Evolutionary conservation across 2,888 invertebrate genomes (phyloP).

Genomic region (Cheilosia vernalis): DNA sequence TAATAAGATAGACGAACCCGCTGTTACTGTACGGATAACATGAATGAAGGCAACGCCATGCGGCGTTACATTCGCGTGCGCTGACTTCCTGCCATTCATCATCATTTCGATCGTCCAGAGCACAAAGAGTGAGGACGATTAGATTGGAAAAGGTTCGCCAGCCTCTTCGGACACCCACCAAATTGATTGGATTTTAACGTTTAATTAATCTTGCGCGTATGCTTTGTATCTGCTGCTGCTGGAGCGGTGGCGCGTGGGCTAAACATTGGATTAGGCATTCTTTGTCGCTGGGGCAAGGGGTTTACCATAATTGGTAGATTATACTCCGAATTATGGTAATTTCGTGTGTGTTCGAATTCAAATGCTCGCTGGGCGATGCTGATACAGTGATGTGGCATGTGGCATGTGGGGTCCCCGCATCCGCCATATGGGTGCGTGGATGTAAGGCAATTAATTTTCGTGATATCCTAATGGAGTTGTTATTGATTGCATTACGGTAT

Average conservation of each 20-base stretch:
- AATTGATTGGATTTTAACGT: slow-evolving; percentile 66
- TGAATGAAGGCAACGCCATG: slow-evolving; percentile 52
- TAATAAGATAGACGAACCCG: slow-evolving; percentile 17
- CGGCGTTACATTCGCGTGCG: slow-evolving; percentile 19
- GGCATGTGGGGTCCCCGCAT: neutral
- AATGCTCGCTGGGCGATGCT: slow-evolving; percentile 7
- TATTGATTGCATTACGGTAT: slow-evolving; percentile 43
- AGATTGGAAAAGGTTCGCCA: slow-evolving; percentile 28
- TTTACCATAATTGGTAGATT: slow-evolving; percentile 45
- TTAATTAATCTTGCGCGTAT: slow-evolving; percentile 48
- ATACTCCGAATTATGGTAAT: slow-evolving; percentile 65
- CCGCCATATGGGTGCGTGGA: slow-evolving; percentile 32
- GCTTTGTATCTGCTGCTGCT: neutral
- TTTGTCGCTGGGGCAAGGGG: slow-evolving; percentile 45
- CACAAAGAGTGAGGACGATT: slow-evolving; percentile 14
- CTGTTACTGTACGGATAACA: slow-evolving; percentile 15
- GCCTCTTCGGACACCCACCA: slow-evolving; percentile 51
- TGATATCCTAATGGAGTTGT: slow-evolving; percentile 51
- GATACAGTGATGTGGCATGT: neutral
- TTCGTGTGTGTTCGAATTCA: slow-evolving; percentile 21
- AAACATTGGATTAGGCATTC: slow-evolving; percentile 51
- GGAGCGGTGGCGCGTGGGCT: slow-evolving; percentile 39
- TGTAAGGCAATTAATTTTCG: slow-evolving; percentile 46
- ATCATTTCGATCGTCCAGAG: slow-evolving; percentile 25
- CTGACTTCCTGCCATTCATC: slow-evolving; percentile 64